Evolutionary conservation across 2,888 invertebrate species (phyloP), one percentile per base, ranked within the genome.

Genomic region (Macrosiphum euphorbiae): DNA sequence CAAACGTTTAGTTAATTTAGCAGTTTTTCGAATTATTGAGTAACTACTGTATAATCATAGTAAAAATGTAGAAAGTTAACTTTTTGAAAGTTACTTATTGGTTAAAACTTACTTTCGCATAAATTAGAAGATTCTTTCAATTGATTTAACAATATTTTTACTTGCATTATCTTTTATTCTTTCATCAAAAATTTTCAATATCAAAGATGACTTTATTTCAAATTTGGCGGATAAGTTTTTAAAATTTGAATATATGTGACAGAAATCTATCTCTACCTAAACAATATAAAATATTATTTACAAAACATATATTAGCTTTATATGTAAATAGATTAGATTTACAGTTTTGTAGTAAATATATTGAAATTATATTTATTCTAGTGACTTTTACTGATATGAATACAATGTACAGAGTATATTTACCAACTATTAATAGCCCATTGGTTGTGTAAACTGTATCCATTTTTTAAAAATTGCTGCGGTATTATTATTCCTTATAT

Each of bases 161-260:
- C 78, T 78, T 78, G n/a, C 78, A 16, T 35, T 78, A 78, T 78
- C 78, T 78, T 78, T 78, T n/a, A 78, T 78, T n/a, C 78, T 28
- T 16, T 78, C 78, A 78, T 78, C 78, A 78, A 78, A 78, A 35
- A 78, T 78, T 1, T 78, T 78, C n/a, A 78, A 78, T 78, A 78
- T 1, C 28, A 16, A n/a, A n/a, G 78, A 78, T 35, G 78, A 78
- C 13, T 78, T 78, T 11, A 0, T n/a, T 78, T 35, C 78, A 78
- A 78, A 78, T 78, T 78, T 78, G 8, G 16, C 78, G 2, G 78
- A 78, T 52, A 52, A 52, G 52, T 20, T 52, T 52, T 52, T 52
- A 20, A 78, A 78, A 35, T 35, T 78, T 78, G 41, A 16, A 1
- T 78, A 78, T 20, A 78, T 78, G n/a, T 35, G 78, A 78, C 78